Conservation (phyloP, 1,140 invertebrate species). For the Neomicropteryx cornuta region DNA sequence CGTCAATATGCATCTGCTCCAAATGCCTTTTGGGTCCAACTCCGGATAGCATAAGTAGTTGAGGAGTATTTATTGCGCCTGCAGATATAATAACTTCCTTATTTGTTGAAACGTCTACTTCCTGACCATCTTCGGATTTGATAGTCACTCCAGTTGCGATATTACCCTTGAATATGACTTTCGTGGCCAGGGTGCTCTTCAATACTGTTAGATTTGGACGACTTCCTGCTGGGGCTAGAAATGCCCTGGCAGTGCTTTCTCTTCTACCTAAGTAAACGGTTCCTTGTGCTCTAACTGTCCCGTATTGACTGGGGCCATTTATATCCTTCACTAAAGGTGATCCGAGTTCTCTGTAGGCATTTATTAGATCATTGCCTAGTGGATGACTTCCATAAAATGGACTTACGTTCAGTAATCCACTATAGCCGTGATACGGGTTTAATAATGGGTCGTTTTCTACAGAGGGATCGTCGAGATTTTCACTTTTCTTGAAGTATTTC, state of each 20-base stretch:
- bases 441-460: constrained; percentile 18
- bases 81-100: constrained; percentile 55
- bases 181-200: constrained; percentile 24
- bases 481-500: constrained; percentile 28
- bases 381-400: constrained; percentile 25
- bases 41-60: constrained; percentile 58
- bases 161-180: constrained; percentile 53
- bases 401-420: constrained; percentile 18
- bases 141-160: constrained; percentile 36
- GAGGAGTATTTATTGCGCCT: constrained; percentile 51
- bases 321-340: constrained; percentile 22
- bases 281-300: constrained; percentile 33
- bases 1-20: constrained; percentile 43
- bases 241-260: constrained; percentile 50
- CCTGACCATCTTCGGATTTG: constrained; percentile 30
- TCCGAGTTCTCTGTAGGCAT: constrained; percentile 25
- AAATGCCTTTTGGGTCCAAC: constrained; percentile 50
- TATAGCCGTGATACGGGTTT: constrained; percentile 12
- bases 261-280: constrained; percentile 48
- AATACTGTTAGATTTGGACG: constrained; percentile 40
- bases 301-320: constrained; percentile 24
- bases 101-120: constrained; percentile 36
- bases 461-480: constrained; percentile 24
- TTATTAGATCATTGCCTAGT: constrained; percentile 15
- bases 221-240: constrained; percentile 40